Conservation (phyloP, 2,797 vertebrate genomes). For the Hapalemur alaotrensis region DNA sequence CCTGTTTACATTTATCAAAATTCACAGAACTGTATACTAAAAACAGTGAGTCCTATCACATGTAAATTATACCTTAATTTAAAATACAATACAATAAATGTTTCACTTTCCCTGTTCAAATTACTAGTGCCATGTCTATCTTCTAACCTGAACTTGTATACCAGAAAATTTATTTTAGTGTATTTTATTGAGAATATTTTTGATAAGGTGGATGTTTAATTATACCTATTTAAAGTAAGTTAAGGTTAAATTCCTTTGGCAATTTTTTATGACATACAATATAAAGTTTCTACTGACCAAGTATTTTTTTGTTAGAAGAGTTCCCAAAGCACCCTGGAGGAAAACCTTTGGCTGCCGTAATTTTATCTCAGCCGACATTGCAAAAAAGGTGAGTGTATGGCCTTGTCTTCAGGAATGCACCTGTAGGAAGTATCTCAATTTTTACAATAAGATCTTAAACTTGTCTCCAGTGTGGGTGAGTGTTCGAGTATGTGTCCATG, state of each 20-base stretch:
- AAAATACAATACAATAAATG: background rate
- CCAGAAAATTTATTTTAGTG: background rate
- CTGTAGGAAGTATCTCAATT: background rate
- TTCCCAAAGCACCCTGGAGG: background rate
- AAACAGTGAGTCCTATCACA: background rate
- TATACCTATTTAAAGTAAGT: background rate
- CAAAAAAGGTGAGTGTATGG: background rate
- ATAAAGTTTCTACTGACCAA: background rate
- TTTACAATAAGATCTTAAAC: background rate
- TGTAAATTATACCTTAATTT: background rate
- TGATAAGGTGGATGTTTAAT: background rate
- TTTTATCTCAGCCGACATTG: background rate
- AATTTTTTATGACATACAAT: background rate
- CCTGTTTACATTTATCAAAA: background rate
- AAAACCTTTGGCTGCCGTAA: background rate
- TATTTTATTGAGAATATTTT: conserved; percentile 16
- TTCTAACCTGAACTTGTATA: background rate
- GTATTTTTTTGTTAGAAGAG: background rate
- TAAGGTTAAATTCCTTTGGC: background rate
- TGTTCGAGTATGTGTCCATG: background rate
- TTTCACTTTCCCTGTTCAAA: background rate
- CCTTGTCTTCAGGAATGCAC: background rate
- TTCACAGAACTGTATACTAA: background rate
- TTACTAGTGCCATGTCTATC: background rate
- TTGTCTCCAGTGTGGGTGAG: background rate